A percentile compares a stretch with the other conserved stretches of the same genome.
phyloP scores from a whole-genome alignment of 2,113 vertebrate species.

The Charadrius vociferus region DNA sequence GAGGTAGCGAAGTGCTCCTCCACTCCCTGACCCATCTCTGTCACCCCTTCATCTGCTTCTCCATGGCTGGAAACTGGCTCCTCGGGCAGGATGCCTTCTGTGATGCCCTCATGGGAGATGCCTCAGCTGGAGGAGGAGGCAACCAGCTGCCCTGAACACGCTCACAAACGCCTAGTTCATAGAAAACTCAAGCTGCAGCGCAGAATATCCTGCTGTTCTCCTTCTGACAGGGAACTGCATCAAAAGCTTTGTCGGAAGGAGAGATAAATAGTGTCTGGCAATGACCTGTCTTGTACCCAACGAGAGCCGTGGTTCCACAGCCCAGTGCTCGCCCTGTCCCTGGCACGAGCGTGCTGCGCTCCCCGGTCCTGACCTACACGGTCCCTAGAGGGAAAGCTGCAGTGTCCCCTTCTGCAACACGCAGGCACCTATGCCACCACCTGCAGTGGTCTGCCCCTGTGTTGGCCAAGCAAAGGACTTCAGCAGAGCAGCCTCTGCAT shows the following conservation, averaged over 20 bases:
- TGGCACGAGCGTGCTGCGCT: rapidly evolving
- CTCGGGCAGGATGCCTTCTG: neutral
- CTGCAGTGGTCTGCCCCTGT: neutral
- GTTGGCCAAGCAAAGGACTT: neutral
- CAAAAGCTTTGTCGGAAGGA: neutral
- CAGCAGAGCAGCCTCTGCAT: neutral
- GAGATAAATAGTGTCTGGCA: neutral
- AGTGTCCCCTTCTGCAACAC: neutral
- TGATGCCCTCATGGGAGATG: neutral
- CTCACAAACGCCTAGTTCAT: neutral
- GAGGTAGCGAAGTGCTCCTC: neutral
- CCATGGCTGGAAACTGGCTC: neutral
- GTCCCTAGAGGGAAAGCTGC: neutral
- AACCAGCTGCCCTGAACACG: neutral
- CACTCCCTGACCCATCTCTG: neutral
- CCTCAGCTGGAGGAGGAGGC: neutral
- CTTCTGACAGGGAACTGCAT: neutral
- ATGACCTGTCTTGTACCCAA: rapidly evolving
- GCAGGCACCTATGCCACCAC: rapidly evolving
- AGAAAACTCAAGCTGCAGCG: neutral
- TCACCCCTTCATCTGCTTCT: neutral
- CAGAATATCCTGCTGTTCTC: neutral
- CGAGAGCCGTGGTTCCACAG: rapidly evolving
- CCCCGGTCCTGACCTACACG: rapidly evolving
- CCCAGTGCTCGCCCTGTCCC: neutral